Percentiles rank a stretch among this genome's conserved stretches.
These are phyloP conservation scores for Achroia grisella DNA, from an alignment of 1,140 invertebrate species.

Conservation along the genomic window DNA sequence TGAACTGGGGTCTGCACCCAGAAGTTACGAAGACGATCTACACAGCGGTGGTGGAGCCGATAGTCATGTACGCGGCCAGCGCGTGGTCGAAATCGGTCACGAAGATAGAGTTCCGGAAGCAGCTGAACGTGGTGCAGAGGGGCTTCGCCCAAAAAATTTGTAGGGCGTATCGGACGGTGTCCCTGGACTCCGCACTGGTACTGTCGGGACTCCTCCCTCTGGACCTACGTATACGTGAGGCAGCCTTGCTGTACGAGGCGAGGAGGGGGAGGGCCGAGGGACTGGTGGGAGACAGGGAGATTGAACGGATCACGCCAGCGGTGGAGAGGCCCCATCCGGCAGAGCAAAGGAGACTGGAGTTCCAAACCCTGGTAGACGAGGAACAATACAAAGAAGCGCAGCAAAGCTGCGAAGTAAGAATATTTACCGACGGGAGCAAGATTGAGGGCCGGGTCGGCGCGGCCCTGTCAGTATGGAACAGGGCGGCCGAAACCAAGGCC, in stretches of 20 bases:
- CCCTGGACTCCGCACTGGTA: conserved; percentile 7
- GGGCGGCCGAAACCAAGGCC: conserved; percentile 1
- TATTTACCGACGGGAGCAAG: conserved; percentile 19
- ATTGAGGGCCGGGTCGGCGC: conserved; percentile 16
- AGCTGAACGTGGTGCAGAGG: conserved; percentile 5
- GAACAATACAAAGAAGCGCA: not conserved
- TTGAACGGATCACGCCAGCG: not conserved
- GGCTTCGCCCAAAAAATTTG: conserved; percentile 5
- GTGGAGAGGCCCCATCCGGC: not conserved
- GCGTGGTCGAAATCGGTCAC: not conserved
- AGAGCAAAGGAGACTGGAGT: not conserved
- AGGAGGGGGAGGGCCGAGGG: not conserved
- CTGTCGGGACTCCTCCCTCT: conserved; percentile 11
- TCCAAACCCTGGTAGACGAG: not conserved
- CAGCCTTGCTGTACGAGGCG: conserved; percentile 4
- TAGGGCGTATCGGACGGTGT: conserved; percentile 8
- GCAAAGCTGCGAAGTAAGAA: not conserved
- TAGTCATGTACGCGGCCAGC: conserved; percentile 7
- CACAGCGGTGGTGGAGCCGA: not conserved
- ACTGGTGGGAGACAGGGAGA: not conserved
- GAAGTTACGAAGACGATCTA: conserved; percentile 4
- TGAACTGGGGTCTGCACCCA: too few species aligned
- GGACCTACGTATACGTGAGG: conserved; percentile 9
- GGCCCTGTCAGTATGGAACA: conserved; percentile 9
- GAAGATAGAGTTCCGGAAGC: not conserved